Evolutionary conservation across 2,113 vertebrate species (phyloP), one percentile per base, ranked within the genome.

Genomic region (Charina bottae): DNA sequence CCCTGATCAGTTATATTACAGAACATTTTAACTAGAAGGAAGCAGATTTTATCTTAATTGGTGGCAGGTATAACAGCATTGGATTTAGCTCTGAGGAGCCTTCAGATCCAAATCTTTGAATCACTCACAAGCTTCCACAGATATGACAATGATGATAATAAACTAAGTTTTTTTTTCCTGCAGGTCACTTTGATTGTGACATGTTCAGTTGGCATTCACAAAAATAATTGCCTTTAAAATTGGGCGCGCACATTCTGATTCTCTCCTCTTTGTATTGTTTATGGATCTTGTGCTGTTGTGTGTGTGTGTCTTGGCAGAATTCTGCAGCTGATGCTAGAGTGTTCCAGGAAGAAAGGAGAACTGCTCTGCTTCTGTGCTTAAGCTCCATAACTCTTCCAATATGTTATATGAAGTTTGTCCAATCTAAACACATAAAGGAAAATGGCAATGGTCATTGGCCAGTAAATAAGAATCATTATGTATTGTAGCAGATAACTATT

Each of bases 11-110:
- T 42, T 42, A 42, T 3, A 42, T 78, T 78, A 11, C 19, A 11
- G 15, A 46, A 68, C 21, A 55, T 42, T 55, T 62, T 68, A 87
- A 62, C 42, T n/a, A 59, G 46, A 49, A 42, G 49, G 15, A 55
- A 53, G 19, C 6, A 86, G 49, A 54, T 85, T 90, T 33, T 11
- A 53, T 90, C 24, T 90, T 90, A 83, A 90, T 28, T 83, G 42
- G 26, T 49, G 12, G 56, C 59, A 90, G 42, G n/a, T 72, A 72
- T 72, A 78, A 37, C 15, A 78, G 33, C 15, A 37, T 78, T 37
- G 23, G 42, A n/a, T 42, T 21, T 78, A 59, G 26, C 23, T 84
- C 8, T 46, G 6, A 90, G 42, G 33, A 46, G 72, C 8, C 2
- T 42, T 83, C 9, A 6, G 26, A 10, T 85, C 42, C 24, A 90